These are phyloP conservation scores for Sesia bembeciformis DNA, from an alignment of 2,888 invertebrate genomes.

Conservation along the genomic window DNA sequence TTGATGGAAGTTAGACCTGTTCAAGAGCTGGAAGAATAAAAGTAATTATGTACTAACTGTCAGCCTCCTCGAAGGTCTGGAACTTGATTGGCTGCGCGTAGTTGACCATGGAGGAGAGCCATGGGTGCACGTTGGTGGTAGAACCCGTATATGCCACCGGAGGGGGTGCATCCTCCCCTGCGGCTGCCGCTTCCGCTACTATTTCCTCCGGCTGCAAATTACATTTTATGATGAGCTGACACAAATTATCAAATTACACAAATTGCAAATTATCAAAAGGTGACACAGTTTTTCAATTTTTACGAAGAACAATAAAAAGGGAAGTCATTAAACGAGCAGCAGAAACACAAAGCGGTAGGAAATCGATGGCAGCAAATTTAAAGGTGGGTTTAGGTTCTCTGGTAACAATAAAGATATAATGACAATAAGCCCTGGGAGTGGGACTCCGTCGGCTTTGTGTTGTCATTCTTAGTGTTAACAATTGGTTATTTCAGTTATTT, in stretches of 20 bases:
- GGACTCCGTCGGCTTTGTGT: too few relatives aligned
- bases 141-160: constrained; percentile 94
- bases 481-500: too few relatives aligned
- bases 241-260: neutral
- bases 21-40: neutral
- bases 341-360: too few relatives aligned
- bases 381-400: too few relatives aligned
- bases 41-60: constrained; percentile 77
- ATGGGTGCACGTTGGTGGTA: constrained; percentile 99
- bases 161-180: constrained; percentile 77
- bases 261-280: neutral
- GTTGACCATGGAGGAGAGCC: constrained; percentile 98
- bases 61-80: constrained; percentile 96
- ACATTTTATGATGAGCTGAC: neutral
- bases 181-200: constrained; percentile 70
- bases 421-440: too few relatives aligned
- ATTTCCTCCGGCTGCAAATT: constrained; percentile 57
- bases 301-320: neutral
- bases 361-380: too few relatives aligned
- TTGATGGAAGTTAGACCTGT: too few relatives aligned
- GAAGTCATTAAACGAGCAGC: too few relatives aligned
- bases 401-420: too few relatives aligned
- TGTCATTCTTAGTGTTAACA: too few relatives aligned
- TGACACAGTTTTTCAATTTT: neutral
- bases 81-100: constrained; percentile 99